Evolutionary conservation across 2,888 invertebrate genomes (phyloP).

Genomic region (Carcina quercana): DNA sequence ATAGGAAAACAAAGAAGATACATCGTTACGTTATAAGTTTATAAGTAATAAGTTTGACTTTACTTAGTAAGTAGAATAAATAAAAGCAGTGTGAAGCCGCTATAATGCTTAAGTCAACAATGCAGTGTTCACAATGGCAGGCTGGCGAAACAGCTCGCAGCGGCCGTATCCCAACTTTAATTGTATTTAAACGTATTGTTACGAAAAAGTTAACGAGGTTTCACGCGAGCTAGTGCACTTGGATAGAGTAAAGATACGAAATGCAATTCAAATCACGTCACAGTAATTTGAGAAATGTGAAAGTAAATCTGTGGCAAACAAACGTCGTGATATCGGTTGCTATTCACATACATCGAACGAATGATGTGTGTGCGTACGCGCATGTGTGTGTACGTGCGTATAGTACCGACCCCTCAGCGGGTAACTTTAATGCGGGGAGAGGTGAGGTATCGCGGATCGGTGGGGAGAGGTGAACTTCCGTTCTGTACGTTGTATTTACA

Average conservation of each 20-base stretch:
- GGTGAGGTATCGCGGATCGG: too few relatives aligned
- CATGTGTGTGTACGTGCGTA: not conserved
- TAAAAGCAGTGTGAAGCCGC: too few relatives aligned
- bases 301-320: not conserved
- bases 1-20: not conserved
- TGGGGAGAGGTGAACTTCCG: too few relatives aligned
- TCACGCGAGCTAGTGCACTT: constrained; percentile 10
- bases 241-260: not conserved
- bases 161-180: constrained; percentile 29
- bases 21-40: not conserved
- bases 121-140: constrained; percentile 1
- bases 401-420: too few relatives aligned
- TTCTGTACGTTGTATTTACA: too few relatives aligned
- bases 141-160: constrained; percentile 1
- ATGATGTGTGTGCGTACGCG: not conserved
- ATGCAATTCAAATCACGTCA: not conserved
- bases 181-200: constrained; percentile 24
- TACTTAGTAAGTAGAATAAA: not conserved
- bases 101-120: constrained; percentile 2
- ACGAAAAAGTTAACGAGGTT: constrained; percentile 9
- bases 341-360: not conserved
- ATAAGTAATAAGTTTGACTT: not conserved
- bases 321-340: not conserved
- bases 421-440: too few relatives aligned
- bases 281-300: too few relatives aligned